These are phyloP conservation scores for Vicugna pacos DNA, from an alignment of 2,113 vertebrate species.

Conservation along the genomic window DNA sequence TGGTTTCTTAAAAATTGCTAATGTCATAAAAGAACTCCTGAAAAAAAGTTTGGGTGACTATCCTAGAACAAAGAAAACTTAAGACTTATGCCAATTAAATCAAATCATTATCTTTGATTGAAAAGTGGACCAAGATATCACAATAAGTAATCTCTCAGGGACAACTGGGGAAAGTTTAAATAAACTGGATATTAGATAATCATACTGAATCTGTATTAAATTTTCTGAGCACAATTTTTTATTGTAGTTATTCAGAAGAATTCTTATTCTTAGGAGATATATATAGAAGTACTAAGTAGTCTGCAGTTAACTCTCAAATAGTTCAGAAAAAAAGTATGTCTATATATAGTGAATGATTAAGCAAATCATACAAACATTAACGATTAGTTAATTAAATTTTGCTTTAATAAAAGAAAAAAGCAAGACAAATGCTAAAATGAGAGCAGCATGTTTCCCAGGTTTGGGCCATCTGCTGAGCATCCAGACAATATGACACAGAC, in stretches of 20 bases:
- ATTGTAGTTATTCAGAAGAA: neutral
- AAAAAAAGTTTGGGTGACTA: neutral
- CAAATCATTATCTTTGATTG: neutral
- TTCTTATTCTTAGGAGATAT: neutral
- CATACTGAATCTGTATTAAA: neutral
- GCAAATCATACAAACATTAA: neutral
- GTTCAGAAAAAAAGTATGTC: neutral
- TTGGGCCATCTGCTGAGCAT: neutral
- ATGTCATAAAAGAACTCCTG: neutral
- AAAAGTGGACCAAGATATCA: neutral
- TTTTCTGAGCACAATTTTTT: neutral
- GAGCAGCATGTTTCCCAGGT: neutral
- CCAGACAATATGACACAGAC: neutral
- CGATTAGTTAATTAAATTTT: neutral
- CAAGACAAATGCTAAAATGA: neutral
- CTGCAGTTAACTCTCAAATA: neutral
- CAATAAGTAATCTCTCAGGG: neutral
- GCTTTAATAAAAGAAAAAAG: neutral
- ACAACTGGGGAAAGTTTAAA: neutral
- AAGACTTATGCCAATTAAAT: neutral
- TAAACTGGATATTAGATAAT: neutral
- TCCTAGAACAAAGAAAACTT: neutral
- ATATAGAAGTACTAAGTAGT: neutral
- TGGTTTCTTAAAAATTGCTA: neutral
- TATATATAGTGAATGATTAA: neutral